Percentiles rank a stretch among this genome's conserved stretches.
phyloP scores from a whole-genome alignment of 2,888 invertebrate genomes.

The Aspidiotus rigidus region DNA sequence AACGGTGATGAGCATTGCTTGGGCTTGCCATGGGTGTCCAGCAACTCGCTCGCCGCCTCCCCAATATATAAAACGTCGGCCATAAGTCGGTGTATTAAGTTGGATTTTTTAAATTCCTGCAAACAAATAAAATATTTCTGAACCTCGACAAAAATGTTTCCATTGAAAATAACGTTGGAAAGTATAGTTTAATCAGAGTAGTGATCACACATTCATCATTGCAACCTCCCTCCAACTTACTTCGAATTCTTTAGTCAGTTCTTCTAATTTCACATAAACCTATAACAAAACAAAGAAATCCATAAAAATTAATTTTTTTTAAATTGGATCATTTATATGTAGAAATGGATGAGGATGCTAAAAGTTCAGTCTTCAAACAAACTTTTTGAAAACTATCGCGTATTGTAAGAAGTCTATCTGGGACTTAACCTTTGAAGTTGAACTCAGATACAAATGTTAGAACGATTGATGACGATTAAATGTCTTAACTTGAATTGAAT shows the following conservation, averaged over 20 bases:
- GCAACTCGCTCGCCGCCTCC: slow-evolving; percentile 1
- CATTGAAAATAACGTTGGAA: slow-evolving; percentile 1
- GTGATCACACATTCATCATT: slow-evolving; percentile 1
- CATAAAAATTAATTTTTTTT: background rate
- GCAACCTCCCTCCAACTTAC: slow-evolving; percentile 1
- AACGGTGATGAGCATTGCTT: slow-evolving; percentile 2
- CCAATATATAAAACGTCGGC: slow-evolving; percentile 2
- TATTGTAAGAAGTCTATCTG: background rate
- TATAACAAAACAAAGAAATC: background rate
- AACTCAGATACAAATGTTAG: too few species aligned
- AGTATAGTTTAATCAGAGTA: background rate
- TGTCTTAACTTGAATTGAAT: too few species aligned
- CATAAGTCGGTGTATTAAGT: background rate
- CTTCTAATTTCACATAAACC: background rate
- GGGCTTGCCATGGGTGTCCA: slow-evolving; percentile 2
- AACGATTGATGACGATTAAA: too few species aligned
- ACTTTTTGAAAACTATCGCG: background rate
- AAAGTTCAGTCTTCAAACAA: slow-evolving; percentile 1
- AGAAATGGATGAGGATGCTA: background rate
- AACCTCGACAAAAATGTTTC: slow-evolving; percentile 1
- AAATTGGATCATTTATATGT: slow-evolving; percentile 1
- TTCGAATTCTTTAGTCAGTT: slow-evolving; percentile 2
- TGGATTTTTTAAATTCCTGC: slow-evolving; percentile 2
- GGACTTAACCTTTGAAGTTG: too few species aligned
- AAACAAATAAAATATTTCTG: background rate